phyloP scores from a whole-genome alignment of 2,113 vertebrate genomes.

The Dipodomys spectabilis region DNA sequence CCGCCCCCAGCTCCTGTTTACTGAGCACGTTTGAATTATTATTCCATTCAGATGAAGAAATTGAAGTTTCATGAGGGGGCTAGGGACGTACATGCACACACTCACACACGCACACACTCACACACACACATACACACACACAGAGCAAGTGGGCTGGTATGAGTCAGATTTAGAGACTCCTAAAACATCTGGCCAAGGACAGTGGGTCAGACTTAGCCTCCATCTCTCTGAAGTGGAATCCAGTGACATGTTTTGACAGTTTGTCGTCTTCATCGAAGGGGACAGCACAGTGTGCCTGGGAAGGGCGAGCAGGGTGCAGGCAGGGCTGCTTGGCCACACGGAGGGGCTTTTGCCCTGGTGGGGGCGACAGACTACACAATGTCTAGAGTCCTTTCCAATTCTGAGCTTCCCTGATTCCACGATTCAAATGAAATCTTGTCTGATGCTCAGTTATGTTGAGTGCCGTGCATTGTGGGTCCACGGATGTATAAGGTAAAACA shows the following conservation, averaged over 20 bases:
- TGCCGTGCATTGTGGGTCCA: neutral
- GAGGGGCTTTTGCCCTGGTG: neutral
- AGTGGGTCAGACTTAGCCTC: neutral
- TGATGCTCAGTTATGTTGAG: neutral
- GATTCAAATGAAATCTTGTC: slow-evolving; percentile 1
- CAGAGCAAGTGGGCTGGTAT: neutral
- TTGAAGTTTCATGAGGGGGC: neutral
- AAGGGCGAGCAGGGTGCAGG: neutral
- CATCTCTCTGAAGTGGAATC: slow-evolving; percentile 20
- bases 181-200: neutral
- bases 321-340: neutral
- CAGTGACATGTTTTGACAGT: neutral
- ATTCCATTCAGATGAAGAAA: slow-evolving; percentile 5
- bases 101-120: too few relatives aligned
- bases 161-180: neutral
- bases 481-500: neutral
- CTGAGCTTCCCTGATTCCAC: slow-evolving; percentile 33
- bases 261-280: neutral
- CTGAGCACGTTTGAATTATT: neutral
- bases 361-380: neutral
- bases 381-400: neutral
- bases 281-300: neutral
- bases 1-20: neutral
- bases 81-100: too few relatives aligned
- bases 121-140: neutral